Evolutionary conservation across 1,140 invertebrate species (phyloP).

Genomic region (Bombus terrestris): DNA sequence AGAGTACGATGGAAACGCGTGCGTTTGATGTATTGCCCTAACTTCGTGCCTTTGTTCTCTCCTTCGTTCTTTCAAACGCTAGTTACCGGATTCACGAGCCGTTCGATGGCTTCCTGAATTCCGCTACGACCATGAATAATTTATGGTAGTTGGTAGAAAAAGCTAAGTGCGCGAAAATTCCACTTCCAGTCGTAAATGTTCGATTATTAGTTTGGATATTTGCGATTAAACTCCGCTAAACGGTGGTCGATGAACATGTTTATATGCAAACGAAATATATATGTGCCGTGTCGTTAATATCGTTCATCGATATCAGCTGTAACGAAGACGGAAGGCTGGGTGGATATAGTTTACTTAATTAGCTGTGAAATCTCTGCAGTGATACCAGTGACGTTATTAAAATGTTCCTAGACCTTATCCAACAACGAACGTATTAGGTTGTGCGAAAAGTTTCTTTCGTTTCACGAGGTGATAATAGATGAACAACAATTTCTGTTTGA

Average conservation of each 20-base stretch:
- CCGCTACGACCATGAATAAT: not conserved
- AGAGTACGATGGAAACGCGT: not conserved
- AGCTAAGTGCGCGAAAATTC: not conserved
- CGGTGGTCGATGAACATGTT: not conserved
- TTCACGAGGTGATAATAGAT: no score
- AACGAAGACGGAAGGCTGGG: not conserved
- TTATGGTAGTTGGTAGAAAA: no score
- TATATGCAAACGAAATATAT: not conserved
- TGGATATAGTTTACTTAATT: not conserved
- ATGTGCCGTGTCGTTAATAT: not conserved
- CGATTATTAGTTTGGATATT: no score
- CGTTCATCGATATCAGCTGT: not conserved
- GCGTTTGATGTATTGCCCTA: slow-evolving; percentile 15
- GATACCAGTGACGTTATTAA: not conserved
- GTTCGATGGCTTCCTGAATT: not conserved
- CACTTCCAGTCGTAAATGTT: no score
- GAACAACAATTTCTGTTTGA: no score
- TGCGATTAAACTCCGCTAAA: no score
- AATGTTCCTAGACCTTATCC: not conserved
- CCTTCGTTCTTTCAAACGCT: not conserved
- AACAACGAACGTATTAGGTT: not conserved
- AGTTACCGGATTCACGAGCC: not conserved
- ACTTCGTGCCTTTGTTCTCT: not conserved
- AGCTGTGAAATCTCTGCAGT: not conserved
- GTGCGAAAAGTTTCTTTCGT: no score